phyloP scores from a whole-genome alignment of 2,888 invertebrate genomes.

The Tetranychus truncatus region DNA sequence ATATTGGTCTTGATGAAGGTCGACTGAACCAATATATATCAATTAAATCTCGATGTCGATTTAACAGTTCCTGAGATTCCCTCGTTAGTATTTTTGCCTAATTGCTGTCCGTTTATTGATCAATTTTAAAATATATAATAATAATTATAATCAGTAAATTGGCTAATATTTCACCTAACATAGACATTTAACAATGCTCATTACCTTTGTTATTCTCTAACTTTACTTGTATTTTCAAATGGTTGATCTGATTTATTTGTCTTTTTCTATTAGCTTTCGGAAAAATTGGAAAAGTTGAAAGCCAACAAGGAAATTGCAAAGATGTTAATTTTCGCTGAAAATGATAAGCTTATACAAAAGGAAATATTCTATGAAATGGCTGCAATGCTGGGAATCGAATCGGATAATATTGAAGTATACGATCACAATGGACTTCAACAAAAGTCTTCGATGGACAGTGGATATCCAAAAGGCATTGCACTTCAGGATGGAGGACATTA shows the following conservation, averaged over 20 bases:
- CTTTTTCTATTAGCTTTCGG: neutral
- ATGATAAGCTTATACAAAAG: slow-evolving; percentile 24
- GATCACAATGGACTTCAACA: slow-evolving; percentile 18
- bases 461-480: slow-evolving; percentile 11
- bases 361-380: slow-evolving; percentile 23
- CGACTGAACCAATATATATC: too few relatives aligned
- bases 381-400: slow-evolving; percentile 21
- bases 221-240: neutral
- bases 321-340: slow-evolving; percentile 24
- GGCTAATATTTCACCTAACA: too few relatives aligned
- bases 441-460: neutral
- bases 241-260: neutral
- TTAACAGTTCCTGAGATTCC: too few relatives aligned
- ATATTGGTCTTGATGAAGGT: too few relatives aligned
- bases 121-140: too few relatives aligned
- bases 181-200: too few relatives aligned
- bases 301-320: slow-evolving; percentile 9
- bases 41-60: too few relatives aligned
- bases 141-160: too few relatives aligned
- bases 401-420: slow-evolving; percentile 18
- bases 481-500: slow-evolving; percentile 21
- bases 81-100: too few relatives aligned
- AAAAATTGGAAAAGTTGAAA: slow-evolving; percentile 14
- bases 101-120: too few relatives aligned
- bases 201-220: too few relatives aligned